Conservation (phyloP, 2,113 vertebrate species). For the Halcyon malimbica region DNA sequence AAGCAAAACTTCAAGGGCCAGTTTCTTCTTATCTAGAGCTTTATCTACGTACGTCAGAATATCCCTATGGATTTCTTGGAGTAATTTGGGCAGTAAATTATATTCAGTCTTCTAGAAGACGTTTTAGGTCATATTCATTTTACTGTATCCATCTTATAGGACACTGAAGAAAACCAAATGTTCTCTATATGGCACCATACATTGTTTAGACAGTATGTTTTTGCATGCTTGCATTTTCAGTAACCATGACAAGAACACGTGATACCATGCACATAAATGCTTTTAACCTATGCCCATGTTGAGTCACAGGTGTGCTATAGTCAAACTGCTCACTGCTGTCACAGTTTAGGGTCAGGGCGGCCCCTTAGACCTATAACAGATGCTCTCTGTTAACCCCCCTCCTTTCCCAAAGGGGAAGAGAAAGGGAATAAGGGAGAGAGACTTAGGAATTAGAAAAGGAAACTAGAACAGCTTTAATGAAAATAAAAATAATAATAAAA, state of each 20-base stretch:
- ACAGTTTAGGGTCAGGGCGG: too few relatives aligned
- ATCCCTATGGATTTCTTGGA: neutral
- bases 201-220: neutral
- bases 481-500: too few relatives aligned
- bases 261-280: fast-evolving
- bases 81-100: neutral
- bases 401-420: too few relatives aligned
- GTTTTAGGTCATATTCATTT: neutral
- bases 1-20: neutral
- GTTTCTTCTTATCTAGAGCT: neutral
- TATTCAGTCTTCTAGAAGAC: neutral
- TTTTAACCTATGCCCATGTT: fast-evolving
- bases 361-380: too few relatives aligned
- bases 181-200: neutral
- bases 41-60: neutral
- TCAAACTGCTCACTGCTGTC: neutral
- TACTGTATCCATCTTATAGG: neutral
- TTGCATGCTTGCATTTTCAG: neutral
- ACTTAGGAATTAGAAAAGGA: too few relatives aligned
- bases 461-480: too few relatives aligned
- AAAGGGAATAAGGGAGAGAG: too few relatives aligned
- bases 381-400: too few relatives aligned
- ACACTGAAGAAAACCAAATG: neutral
- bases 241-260: fast-evolving
- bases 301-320: neutral